Evolutionary conservation across 2,113 vertebrate genomes (phyloP).

Genomic region (Micromys minutus): DNA sequence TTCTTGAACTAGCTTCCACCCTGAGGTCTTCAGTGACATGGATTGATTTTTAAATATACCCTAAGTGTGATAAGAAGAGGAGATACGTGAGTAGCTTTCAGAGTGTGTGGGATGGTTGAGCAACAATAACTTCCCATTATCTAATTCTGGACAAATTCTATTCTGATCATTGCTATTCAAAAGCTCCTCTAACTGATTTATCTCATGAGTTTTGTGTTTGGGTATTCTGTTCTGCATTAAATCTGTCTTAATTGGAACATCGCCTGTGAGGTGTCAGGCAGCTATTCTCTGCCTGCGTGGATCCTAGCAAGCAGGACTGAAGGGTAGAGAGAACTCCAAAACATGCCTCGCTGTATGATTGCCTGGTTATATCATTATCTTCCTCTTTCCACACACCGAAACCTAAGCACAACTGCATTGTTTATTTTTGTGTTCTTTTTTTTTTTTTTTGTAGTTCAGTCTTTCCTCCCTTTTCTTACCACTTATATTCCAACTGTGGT

Average conservation of each 20-base stretch:
- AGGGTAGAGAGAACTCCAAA: not conserved
- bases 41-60: slow-evolving; percentile 27
- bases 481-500: not conserved
- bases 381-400: not conserved
- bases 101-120: not conserved
- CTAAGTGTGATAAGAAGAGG: not conserved
- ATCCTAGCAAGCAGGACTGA: not conserved
- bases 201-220: slow-evolving; percentile 21
- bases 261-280: slow-evolving; percentile 5
- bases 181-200: slow-evolving; percentile 7
- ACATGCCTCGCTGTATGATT: not conserved
- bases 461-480: not conserved
- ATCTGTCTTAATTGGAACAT: slow-evolving; percentile 60
- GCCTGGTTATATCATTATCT: not conserved
- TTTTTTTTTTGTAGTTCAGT: not conserved
- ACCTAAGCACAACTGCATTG: not conserved
- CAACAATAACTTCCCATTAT: not conserved
- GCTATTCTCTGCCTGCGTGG: not conserved
- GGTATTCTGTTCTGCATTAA: slow-evolving; percentile 39
- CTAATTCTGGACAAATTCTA: not conserved
- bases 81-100: slow-evolving; percentile 34
- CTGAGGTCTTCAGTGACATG: not conserved
- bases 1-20: not conserved
- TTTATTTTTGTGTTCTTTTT: not conserved
- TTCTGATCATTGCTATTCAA: slow-evolving; percentile 50